Base-by-base conservation (phyloP, 2,797 vertebrate species). In the Lacerta viridis region DNA sequence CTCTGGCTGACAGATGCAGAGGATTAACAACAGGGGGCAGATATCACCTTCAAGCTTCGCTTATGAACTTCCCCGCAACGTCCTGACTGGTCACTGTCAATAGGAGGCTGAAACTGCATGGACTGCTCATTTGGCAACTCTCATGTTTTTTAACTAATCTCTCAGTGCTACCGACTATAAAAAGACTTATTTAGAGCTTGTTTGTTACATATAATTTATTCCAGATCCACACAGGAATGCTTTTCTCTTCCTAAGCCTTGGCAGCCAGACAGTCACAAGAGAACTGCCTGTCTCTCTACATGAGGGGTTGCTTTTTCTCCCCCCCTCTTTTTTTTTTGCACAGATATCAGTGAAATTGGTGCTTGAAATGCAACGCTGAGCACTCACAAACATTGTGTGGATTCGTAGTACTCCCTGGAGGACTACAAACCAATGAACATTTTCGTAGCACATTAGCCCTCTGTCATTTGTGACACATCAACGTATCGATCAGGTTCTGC, bases 401-500 rank as follows among this genome's bases (percentile, higher is more conserved):
- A 94, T 96, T 94, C 93, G 93, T 93, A 96, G 95, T 94, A 95
- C 93, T 96, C 95, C 94, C 95, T 95, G 94, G 94, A 95, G 95
- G 94, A 95, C 87, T 94, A 93, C 94, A 93, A 95, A 89, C 78
- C 59, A 93, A 93, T 91, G 92, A 94, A 91, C 93, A 92, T 92
- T 93, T 94, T 78, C 85, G 90, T 36, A 39, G 82, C 82, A 85
- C 83, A 88, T 75, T 83, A 90, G 90, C 59, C 72, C 93, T 90
- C 89, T 1, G 91, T 93, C 0, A 84, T 85, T 93, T 93, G 86
- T 91, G 87, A 93, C 91, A 86, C 66, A 92, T 91, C 76, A 71
- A 72, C 87, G 5, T 94, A 92, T 91, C 89, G 89, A 89, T 86
- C 25, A 9, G 0, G 8, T 33, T 87, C 92, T 79, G 93, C n/a